Evolutionary conservation across 2,888 invertebrate species (phyloP), one percentile per base, ranked within the genome.

Genomic region (Protodeltote pygarga): DNA sequence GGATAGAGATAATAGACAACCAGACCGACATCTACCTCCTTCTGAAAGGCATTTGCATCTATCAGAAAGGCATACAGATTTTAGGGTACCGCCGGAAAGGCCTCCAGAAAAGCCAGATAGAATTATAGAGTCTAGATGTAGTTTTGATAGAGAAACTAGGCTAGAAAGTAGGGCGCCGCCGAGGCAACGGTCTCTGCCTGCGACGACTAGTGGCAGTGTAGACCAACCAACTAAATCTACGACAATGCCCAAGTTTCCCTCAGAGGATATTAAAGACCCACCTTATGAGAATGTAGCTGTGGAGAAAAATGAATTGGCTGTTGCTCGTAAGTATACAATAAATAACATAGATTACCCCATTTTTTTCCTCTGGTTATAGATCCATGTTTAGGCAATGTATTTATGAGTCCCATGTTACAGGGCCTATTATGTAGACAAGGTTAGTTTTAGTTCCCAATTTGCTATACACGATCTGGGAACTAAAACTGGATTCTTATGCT

Each of bases 211-310:
- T 47, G 81, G 82, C 0, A 79, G 79, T 33, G 60, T 83, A 0
- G 89, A 90, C 19, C 84, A 87, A 25, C 93, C 93, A 0, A 90
- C 93, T 0, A 94, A 94, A 39, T 94, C 94, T 0, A 93, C 85
- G 2, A 93, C 93, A 0, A 93, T 93, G 79, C 93, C 93, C 0
- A 93, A 93, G 54, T 93, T 94, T 37, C 93, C 93, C 0, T 87
- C 89, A 0, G 89, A 89, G 28, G 90, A 90, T 3, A 50, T 63
- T 0, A 89, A 85, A 46, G 89, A 90, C 24, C 85, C 90, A 0
- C 87, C 89, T 1, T 92, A 92, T 41, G 91, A 92, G 40, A 92
- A 91, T 62, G 85, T 91, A 0, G 79, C 79, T 0, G 81, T 82
- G 1, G 90, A 89, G 47, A 85, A 83, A 39, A 87, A 88, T 45